These are phyloP conservation scores for Zaprionus ornatus DNA, from an alignment of 1,140 invertebrate genomes.

Conservation along the genomic window DNA sequence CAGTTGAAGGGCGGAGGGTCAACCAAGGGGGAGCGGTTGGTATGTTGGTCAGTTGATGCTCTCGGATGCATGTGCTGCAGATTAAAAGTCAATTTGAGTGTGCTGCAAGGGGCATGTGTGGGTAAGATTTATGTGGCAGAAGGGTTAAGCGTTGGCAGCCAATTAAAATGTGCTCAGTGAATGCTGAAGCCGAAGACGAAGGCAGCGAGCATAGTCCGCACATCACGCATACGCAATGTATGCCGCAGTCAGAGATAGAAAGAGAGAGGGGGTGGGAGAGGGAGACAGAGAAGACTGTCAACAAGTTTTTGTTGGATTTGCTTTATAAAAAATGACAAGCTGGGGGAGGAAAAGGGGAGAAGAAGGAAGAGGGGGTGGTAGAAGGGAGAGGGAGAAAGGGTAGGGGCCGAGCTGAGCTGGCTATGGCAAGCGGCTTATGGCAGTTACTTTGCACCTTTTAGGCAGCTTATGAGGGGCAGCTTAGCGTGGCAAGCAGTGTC, in stretches of 20 bases:
- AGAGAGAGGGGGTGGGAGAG: too few relatives aligned
- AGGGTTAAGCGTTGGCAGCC: slow-evolving; percentile 60
- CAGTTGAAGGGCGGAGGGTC: not conserved
- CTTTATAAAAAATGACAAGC: not conserved
- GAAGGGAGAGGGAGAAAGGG: slow-evolving; percentile 4
- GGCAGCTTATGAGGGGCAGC: slow-evolving; percentile 57
- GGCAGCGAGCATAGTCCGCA: slow-evolving; percentile 52
- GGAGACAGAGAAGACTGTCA: not conserved
- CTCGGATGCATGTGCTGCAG: slow-evolving; percentile 63
- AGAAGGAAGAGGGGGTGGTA: too few relatives aligned
- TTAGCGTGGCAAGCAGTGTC: not conserved
- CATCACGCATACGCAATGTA: slow-evolving; percentile 75
- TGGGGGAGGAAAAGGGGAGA: too few relatives aligned
- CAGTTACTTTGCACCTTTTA: slow-evolving; percentile 81
- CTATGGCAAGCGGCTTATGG: slow-evolving; percentile 68
- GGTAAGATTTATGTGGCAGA: slow-evolving; percentile 62
- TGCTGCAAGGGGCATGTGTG: slow-evolving; percentile 13
- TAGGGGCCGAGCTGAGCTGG: slow-evolving; percentile 4
- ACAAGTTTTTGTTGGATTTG: slow-evolving; percentile 3
- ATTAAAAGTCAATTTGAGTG: slow-evolving; percentile 77
- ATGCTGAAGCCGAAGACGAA: slow-evolving; percentile 45
- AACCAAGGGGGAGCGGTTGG: not conserved
- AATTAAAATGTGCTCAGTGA: slow-evolving; percentile 78
- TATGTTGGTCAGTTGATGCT: slow-evolving; percentile 57
- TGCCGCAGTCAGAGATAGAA: not conserved